Evolutionary conservation across 2,113 vertebrate species (phyloP).

Genomic region (Zingel zingel): DNA sequence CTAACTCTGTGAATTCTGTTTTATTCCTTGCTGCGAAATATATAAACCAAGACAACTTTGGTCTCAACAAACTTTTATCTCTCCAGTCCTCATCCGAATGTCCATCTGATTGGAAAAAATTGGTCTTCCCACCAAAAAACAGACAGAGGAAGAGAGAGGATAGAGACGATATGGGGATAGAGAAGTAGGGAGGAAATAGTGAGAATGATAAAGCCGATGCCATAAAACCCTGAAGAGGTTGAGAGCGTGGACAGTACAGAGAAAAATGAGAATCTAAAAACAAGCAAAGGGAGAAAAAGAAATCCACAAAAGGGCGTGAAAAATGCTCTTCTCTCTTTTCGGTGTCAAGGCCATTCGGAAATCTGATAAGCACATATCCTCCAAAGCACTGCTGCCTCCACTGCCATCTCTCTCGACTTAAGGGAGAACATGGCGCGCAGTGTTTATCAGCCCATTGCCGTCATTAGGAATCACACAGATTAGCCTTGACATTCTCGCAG

Average conservation of each 20-base stretch:
- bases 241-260: background rate
- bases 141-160: background rate
- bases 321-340: slow-evolving; percentile 33
- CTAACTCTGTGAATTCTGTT: no score
- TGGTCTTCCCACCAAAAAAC: background rate
- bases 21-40: no score
- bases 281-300: slow-evolving; percentile 15
- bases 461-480: slow-evolving; percentile 80
- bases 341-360: slow-evolving; percentile 40
- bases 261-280: slow-evolving; percentile 12
- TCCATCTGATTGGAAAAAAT: background rate
- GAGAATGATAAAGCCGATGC: slow-evolving; percentile 19
- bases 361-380: slow-evolving; percentile 69
- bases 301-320: slow-evolving; percentile 50
- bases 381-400: slow-evolving; percentile 30
- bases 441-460: slow-evolving; percentile 71
- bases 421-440: slow-evolving; percentile 57
- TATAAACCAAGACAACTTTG: no score
- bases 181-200: slow-evolving; percentile 7
- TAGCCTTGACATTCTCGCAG: slow-evolving; percentile 77
- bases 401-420: slow-evolving; percentile 47
- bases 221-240: background rate
- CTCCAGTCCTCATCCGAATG: no score
- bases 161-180: background rate
- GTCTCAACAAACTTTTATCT: no score